A percentile compares a stretch with the other conserved stretches of the same genome.
phyloP scores from a whole-genome alignment of 2,888 invertebrate species.

The Eumacrocentrus americanus region DNA sequence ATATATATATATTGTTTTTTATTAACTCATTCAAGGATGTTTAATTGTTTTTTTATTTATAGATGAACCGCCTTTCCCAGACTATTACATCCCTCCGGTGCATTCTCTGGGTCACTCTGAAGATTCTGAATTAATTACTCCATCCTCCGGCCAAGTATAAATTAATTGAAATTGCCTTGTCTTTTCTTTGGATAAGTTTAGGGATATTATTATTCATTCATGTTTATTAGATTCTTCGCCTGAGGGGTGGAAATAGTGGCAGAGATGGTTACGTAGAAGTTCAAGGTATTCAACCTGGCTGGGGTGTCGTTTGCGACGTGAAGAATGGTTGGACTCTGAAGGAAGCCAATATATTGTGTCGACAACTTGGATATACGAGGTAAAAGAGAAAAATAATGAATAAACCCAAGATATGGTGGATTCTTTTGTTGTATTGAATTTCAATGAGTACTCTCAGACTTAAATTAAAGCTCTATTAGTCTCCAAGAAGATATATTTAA shows the following conservation, averaged over 20 bases:
- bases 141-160: constrained; percentile 54
- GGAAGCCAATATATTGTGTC: constrained; percentile 64
- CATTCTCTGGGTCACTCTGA: constrained; percentile 41
- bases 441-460: no score
- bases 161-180: constrained; percentile 4
- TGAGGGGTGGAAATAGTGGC: constrained; percentile 60
- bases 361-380: constrained; percentile 63
- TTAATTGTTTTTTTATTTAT: constrained; percentile 26
- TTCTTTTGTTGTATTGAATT: background rate
- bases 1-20: background rate
- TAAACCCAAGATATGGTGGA: background rate
- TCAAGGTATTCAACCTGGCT: constrained; percentile 57
- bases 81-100: constrained; percentile 48
- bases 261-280: constrained; percentile 63
- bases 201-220: constrained; percentile 10
- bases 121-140: constrained; percentile 40
- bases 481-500: no score
- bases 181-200: background rate
- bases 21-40: background rate
- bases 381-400: constrained; percentile 38
- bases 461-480: no score
- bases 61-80: constrained; percentile 55
- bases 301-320: constrained; percentile 64
- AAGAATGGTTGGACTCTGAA: constrained; percentile 61
- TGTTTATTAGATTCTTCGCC: constrained; percentile 54